Base-by-base conservation (phyloP, 2,797 vertebrate genomes). In the Antrozous pallidus region DNA sequence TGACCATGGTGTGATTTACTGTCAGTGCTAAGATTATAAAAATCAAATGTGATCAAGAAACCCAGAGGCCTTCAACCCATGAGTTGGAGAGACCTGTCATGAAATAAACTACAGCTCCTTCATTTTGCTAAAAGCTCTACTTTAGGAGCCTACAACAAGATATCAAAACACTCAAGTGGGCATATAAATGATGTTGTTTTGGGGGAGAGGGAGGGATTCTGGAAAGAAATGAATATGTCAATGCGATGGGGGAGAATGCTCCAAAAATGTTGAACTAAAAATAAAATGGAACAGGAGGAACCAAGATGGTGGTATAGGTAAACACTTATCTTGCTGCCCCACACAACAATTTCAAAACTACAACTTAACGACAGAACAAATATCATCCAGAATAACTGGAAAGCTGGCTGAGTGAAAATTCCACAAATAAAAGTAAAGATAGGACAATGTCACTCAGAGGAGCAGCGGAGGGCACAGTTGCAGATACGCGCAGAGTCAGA, bases 81-180 rank as follows among this genome's bases (percentile, higher is more conserved):
- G 70, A 88, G 82, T 49, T 10, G 40, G 28, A 54, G n/a, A 88
- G 49, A 63, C 24, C 42, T 75, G 84, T 80, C 75, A 83, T 9
- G 47, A 83, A 77, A 69, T 22, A 93, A 83, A 87, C 61, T 4
- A 1, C 18, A 56, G 20, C 38, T n/a, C 54, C 49, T 87, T 91
- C 54, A 74, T 67, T 92, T 83, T 8, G 5, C 51, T 75, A 45
- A 86, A 79, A 95, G 58, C 47, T 94, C 47, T 61, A 67, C 26
- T 71, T 77, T 47, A 84, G 85, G 65, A 81, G 9, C 6, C n/a
- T 63, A 73, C 87, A 96, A 77, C 24, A 94, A 93, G 77, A 93
- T 20, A 88, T 73, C 75, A 58, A 92, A 89, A 85, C 31, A 40
- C 40, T 91, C 77, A 51, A 79, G 6, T 51, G 8, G 63, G 67